Base-by-base conservation (phyloP, 2,113 vertebrate genomes). In the Pagrus major region DNA sequence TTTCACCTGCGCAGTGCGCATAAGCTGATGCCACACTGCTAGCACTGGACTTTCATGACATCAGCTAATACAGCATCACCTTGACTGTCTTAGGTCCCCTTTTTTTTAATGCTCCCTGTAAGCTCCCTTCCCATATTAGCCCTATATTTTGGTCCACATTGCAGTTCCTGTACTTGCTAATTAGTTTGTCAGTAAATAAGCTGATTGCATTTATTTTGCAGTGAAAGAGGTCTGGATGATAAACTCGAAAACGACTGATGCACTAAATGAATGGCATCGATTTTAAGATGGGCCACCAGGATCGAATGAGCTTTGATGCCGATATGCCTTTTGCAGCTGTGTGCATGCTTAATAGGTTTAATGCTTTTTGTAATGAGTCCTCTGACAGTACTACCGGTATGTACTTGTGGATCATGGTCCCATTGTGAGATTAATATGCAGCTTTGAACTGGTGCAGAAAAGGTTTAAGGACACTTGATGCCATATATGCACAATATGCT, bases 151-250 rank as follows among this genome's bases (percentile, higher is more conserved):
- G 42, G 6, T 18, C 9, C 49, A 66, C 9, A 41, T 6, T 76
- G 8, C 3, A 9, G 8, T 61, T 74, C 15, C 25, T 44, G 9
- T 25, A 1, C n/a, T 66, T 66, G 1, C 46, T 61, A 51, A 69
- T 14, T 18, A 68, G 41, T 70, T 83, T 74, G 35, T 20, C 42
- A 52, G 6, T 69, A 59, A 27, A 51, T 41, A 68, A 66, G 23
- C 47, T 46, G 27, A 23, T 12, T 42, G 5, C 8, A 25, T 59
- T 23, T 35, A 25, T 55, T 37, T 67, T 25, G 31, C 35, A n/a
- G 23, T 20, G 14, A 58, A 65, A 46, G 16, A 63, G 9, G 31
- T 23, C 9, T 39, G 10, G 2, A 18, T 72, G n/a, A 44, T 35
- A 11, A 83, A 37, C 41, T 73, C 11, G 51, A 46, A 72, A 80